phyloP scores from a whole-genome alignment of 2,888 invertebrate genomes.

The Balanococcus diminutus region DNA sequence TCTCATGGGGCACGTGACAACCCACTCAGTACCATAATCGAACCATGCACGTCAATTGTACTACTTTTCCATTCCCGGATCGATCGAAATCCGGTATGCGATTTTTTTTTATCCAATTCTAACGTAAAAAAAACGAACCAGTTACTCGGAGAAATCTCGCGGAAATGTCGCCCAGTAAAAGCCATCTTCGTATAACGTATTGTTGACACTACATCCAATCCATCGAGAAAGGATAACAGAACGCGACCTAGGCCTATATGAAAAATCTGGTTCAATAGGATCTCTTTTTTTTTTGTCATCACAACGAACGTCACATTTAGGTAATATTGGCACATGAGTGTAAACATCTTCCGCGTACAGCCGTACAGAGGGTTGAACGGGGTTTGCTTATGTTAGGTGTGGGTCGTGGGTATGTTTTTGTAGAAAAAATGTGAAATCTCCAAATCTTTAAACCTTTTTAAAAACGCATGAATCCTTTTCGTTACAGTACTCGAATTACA shows the following conservation, averaged over 20 bases:
- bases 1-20: no score
- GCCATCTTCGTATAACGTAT: not conserved
- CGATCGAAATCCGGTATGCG: not conserved
- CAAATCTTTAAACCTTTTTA: not conserved
- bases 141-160: not conserved
- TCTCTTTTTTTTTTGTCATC: not conserved
- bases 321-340: not conserved
- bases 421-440: not conserved
- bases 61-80: not conserved
- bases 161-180: not conserved
- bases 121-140: not conserved
- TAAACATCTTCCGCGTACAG: not conserved
- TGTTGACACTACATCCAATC: not conserved
- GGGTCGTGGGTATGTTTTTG: not conserved
- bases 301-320: not conserved
- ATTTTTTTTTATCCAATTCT: not conserved
- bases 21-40: no score
- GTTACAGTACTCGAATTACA: constrained; percentile 3
- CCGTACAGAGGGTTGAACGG: not conserved
- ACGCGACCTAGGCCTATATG: not conserved
- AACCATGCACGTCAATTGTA: not conserved
- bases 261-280: constrained; percentile 5
- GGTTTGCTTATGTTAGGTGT: no score
- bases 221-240: not conserved
- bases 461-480: not conserved